These are phyloP conservation scores for Acropora yongei DNA, from an alignment of 64 coral and sea anemone genomes.

Conservation along the genomic window DNA sequence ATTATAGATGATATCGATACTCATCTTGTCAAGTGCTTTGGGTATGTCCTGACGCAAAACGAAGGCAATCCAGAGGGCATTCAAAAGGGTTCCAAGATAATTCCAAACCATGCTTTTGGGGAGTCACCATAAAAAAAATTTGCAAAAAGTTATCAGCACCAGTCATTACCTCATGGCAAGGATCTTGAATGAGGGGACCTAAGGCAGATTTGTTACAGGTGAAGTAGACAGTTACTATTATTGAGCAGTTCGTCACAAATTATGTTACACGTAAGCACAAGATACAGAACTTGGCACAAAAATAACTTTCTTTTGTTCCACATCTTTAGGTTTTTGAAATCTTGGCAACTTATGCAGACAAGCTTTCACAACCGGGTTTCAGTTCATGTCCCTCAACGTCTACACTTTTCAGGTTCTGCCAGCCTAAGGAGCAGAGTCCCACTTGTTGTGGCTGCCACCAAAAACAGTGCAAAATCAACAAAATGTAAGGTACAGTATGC, in stretches of 20 bases:
- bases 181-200: slow-evolving; percentile 37
- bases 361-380: no score
- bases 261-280: not conserved
- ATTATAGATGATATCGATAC: no score
- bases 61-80: slow-evolving; percentile 28
- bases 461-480: no score
- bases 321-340: no score
- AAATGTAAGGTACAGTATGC: no score
- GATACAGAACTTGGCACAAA: not conserved
- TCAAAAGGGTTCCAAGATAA: not conserved
- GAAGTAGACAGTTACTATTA: not conserved
- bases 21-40: slow-evolving; percentile 42
- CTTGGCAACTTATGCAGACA: no score
- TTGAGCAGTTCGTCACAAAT: no score
- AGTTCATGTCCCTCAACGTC: no score
- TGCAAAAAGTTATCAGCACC: not conserved
- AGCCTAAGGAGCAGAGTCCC: no score
- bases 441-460: no score
- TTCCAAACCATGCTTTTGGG: not conserved
- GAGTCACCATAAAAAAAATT: not conserved
- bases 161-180: slow-evolving; percentile 27
- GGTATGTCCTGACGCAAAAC: slow-evolving; percentile 29
- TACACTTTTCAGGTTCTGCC: no score
- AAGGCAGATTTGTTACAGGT: slow-evolving; percentile 18
- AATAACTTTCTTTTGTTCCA: no score